Evolutionary conservation across 2,888 invertebrate species (phyloP).

Genomic region (Druceiella hillmani): DNA sequence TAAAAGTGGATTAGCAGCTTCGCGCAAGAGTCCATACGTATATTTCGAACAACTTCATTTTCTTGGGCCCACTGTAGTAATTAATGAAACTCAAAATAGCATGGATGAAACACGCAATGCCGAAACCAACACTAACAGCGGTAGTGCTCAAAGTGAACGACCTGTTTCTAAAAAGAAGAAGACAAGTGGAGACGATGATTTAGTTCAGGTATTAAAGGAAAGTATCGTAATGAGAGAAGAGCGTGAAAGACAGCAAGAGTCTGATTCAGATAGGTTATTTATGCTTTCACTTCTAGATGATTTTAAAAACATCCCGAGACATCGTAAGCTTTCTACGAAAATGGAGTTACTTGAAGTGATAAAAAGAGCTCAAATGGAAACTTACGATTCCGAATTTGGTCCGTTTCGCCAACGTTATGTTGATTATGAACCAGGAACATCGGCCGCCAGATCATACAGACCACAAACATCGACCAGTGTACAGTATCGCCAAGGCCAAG

Average conservation of each 20-base stretch:
- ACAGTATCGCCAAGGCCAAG: conserved; percentile 25
- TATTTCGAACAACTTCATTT: conserved; percentile 27
- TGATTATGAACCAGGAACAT: conserved; percentile 26
- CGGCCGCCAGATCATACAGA: conserved; percentile 26
- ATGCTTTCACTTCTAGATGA: conserved; percentile 26
- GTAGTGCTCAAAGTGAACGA: conserved; percentile 23
- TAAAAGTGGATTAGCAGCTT: conserved; percentile 27
- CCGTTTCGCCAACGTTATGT: conserved; percentile 25
- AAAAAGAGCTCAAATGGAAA: conserved; percentile 26
- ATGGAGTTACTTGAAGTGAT: conserved; percentile 27
- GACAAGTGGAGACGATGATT: conserved; percentile 25
- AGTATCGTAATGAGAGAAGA: conserved; percentile 26
- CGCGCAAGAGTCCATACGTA: conserved; percentile 24
- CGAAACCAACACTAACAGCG: conserved; percentile 22
- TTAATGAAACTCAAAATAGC: conserved; percentile 25
- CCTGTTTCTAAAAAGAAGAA: conserved; percentile 26
- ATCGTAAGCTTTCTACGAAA: conserved; percentile 27
- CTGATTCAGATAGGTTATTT: conserved; percentile 26
- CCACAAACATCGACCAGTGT: conserved; percentile 25
- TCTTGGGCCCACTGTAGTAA: conserved; percentile 25
- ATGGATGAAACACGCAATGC: conserved; percentile 25
- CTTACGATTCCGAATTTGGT: conserved; percentile 23
- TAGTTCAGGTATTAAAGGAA: conserved; percentile 23
- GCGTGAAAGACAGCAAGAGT: conserved; percentile 26
- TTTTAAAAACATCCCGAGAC: conserved; percentile 26